Conservation (phyloP, 2,888 invertebrate species). For the Tenthredo mesomela region DNA sequence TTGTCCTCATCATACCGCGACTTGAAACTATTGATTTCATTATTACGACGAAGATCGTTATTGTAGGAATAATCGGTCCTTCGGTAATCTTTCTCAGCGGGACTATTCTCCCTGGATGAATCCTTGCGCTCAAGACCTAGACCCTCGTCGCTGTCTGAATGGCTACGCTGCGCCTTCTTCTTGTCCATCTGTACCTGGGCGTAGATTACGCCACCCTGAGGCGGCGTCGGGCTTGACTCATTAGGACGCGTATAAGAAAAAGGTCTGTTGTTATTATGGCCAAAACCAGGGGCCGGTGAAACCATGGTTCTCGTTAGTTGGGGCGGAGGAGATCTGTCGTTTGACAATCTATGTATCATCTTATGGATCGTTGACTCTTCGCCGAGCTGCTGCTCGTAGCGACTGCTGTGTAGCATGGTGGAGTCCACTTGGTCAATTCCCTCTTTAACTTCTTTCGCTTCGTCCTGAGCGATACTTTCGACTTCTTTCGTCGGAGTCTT, state of each 20-base stretch:
- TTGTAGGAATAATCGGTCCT: conserved; percentile 69
- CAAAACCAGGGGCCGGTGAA: conserved; percentile 81
- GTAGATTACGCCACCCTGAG: conserved; percentile 85
- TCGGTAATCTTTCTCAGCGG: conserved; percentile 74
- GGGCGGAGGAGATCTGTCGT: conserved; percentile 85
- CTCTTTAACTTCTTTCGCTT: conserved; percentile 48
- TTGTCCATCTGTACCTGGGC: conserved; percentile 84
- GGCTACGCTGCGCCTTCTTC: conserved; percentile 79
- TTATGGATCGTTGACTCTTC: conserved; percentile 83
- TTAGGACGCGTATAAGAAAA: conserved; percentile 89
- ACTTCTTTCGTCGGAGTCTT: conserved; percentile 41
- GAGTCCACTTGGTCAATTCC: conserved; percentile 60
- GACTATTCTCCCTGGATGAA: conserved; percentile 74
- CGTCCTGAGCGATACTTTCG: conserved; percentile 55
- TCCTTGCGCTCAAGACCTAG: conserved; percentile 84
- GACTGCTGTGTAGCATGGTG: conserved; percentile 73
- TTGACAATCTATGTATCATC: conserved; percentile 87
- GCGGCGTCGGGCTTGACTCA: conserved; percentile 77
- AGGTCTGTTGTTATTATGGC: conserved; percentile 87
- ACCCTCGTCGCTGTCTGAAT: conserved; percentile 90
- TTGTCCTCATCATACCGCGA: conserved; percentile 66
- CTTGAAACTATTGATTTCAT: conserved; percentile 71
- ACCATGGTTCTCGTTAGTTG: conserved; percentile 82
- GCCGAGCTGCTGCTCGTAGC: conserved; percentile 69
- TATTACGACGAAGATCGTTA: conserved; percentile 68